These are phyloP conservation scores for Catocala sponsa DNA, from an alignment of 2,888 invertebrate genomes.

Conservation along the genomic window DNA sequence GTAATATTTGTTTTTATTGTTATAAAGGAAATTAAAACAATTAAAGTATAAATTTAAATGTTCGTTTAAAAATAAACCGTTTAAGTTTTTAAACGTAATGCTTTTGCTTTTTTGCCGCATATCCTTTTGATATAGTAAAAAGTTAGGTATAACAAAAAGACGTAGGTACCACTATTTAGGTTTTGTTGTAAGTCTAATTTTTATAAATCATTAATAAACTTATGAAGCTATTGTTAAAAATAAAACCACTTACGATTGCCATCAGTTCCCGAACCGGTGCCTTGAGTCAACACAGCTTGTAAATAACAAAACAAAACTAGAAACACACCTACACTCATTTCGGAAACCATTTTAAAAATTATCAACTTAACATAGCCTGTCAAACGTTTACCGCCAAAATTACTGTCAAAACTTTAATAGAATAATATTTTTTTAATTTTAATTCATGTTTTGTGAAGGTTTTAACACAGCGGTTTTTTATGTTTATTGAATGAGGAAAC, in stretches of 20 bases:
- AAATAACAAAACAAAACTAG: conserved; percentile 63
- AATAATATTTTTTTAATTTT: conserved; percentile 17
- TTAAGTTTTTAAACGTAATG: too few relatives aligned
- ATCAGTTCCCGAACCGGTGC: conserved; percentile 71
- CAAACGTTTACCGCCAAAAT: conserved; percentile 47
- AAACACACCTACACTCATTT: conserved; percentile 63
- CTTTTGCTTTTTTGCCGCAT: too few relatives aligned
- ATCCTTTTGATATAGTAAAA: too few relatives aligned
- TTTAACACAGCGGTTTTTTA: conserved; percentile 4
- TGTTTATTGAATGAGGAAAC: conserved; percentile 18
- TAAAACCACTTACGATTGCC: conserved; percentile 72
- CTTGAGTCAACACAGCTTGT: conserved; percentile 66
- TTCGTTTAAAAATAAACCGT: too few relatives aligned
- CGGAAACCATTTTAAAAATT: conserved; percentile 26
- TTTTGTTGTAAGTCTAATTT: too few relatives aligned
- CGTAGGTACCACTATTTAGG: too few relatives aligned
- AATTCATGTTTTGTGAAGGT: conserved; percentile 30
- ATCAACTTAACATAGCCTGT: conserved; percentile 21
- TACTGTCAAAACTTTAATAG: conserved; percentile 29
- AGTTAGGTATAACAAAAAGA: too few relatives aligned
- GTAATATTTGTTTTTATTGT: too few relatives aligned
- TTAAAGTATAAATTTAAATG: too few relatives aligned
- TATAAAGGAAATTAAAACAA: too few relatives aligned
- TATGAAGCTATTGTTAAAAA: conserved; percentile 5
- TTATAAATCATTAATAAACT: too few relatives aligned